These are phyloP conservation scores for Leptoteleia sp. DNA, from an alignment of 1,140 invertebrate genomes.

Conservation along the genomic window DNA sequence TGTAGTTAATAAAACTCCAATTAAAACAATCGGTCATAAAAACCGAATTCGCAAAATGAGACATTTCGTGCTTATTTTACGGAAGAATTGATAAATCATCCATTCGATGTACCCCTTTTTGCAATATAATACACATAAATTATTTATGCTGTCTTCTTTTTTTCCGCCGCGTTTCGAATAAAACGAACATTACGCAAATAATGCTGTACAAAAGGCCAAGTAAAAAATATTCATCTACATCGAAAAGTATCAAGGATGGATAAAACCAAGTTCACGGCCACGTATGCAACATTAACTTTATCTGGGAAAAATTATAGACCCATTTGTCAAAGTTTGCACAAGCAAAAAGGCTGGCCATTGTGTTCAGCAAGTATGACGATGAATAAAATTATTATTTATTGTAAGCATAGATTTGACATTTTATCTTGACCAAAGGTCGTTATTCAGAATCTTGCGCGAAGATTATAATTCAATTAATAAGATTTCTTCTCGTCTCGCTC, in stretches of 20 bases:
- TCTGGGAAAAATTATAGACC: slow-evolving; percentile 41
- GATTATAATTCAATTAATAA: slow-evolving; percentile 1
- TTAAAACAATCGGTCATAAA: too few relatives aligned
- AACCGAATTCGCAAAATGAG: too few relatives aligned
- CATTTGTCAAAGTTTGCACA: slow-evolving; percentile 41
- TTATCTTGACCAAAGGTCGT: slow-evolving; percentile 3
- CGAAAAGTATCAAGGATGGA: slow-evolving; percentile 37
- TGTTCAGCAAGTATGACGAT: too few relatives aligned
- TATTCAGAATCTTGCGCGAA: neutral
- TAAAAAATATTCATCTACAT: slow-evolving; percentile 27
- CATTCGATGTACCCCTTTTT: too few relatives aligned
- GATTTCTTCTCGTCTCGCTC: too few relatives aligned
- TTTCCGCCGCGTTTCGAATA: neutral
- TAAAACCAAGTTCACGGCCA: slow-evolving; percentile 41
- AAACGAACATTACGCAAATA: slow-evolving; percentile 24
- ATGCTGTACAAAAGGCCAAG: slow-evolving; percentile 8
- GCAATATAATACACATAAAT: neutral
- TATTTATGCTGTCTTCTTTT: neutral
- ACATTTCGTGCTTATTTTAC: too few relatives aligned
- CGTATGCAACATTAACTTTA: slow-evolving; percentile 39
- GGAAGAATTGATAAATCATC: too few relatives aligned
- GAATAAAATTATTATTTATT: neutral
- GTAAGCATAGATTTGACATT: neutral
- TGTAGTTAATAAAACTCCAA: too few relatives aligned
- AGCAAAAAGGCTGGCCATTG: slow-evolving; percentile 27